Base-by-base conservation (phyloP, 35 echinoderm and acorn worm species). In the Strongylocentrotus purpuratus region DNA sequence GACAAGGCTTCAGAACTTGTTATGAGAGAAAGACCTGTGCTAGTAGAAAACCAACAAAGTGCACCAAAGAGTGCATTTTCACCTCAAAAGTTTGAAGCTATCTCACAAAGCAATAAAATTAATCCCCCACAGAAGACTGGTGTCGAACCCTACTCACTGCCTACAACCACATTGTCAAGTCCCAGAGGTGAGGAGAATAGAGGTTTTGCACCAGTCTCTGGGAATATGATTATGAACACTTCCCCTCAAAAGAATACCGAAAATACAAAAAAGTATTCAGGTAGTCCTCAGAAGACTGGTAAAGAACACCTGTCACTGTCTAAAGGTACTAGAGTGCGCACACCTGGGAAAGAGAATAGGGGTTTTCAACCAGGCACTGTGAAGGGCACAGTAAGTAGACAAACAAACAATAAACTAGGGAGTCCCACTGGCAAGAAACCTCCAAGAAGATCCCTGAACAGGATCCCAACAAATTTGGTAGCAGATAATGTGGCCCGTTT, bases 401-500 rank as follows among this genome's bases (percentile, higher is more conserved):
- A n/a, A 22, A 70, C 17, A 6, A 46, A 93, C 2, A 32, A 55
- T 31, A 90, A 47, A 55, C 18, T 61, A 3, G 33, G 91, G 25
- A 92, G 86, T 85, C n/a, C 95, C 13, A 17, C 46, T 10, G 86
- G 48, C 22, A 95, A 91, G 95, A 95, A 95, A 61, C 95, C 95
- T 18, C 95, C 95, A 12, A 31, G 95, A 32, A 96, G 70, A 28
- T 96, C 95, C 13, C 85, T 96, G 28, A 32, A 60, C 46, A 96
- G 92, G 33, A 96, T 96, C 92, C 95, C 95, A 46, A 45, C 61
- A 3, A 96, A 96, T 33, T 50, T 88, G 45, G 95, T 96, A 15
- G 92, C 95, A 55, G 92, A 87, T 9, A 96, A 96, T 87, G 95
- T 96, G 46, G 95, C 92, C n/a, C 35, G 45, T 4, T 95, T 95